phyloP scores from a whole-genome alignment of 2,888 invertebrate species.

The Campopleginae sp. region DNA sequence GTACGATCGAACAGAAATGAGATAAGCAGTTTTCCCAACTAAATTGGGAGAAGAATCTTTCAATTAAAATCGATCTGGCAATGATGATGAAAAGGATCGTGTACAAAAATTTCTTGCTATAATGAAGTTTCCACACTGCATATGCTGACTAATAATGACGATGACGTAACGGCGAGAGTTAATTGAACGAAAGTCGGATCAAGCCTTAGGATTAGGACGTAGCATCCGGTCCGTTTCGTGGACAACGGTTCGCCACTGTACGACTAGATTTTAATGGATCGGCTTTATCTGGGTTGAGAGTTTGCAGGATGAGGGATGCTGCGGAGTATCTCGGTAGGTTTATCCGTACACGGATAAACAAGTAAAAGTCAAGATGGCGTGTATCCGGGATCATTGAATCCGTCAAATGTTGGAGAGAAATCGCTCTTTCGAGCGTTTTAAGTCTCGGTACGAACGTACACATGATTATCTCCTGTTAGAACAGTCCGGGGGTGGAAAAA shows the following conservation, averaged over 20 bases:
- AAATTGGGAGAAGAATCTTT: not conserved
- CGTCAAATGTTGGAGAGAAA: not conserved
- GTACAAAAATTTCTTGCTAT: not conserved
- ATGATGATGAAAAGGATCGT: not conserved
- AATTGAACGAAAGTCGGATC: not conserved
- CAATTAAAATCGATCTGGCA: no score
- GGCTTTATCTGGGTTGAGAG: not conserved
- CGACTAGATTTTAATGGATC: constrained; percentile 16
- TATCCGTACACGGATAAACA: not conserved
- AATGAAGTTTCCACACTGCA: not conserved
- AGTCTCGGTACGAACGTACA: constrained; percentile 19
- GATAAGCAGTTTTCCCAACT: constrained; percentile 5
- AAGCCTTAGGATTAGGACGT: constrained; percentile 12
- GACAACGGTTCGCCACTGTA: constrained; percentile 16
- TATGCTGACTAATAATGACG: not conserved
- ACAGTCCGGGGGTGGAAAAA: constrained; percentile 74
- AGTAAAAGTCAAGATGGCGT: constrained; percentile 31
- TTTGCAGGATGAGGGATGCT: not conserved
- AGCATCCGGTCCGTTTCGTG: constrained; percentile 2
- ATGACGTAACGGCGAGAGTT: not conserved
- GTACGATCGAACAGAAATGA: not conserved
- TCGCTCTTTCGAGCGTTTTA: constrained; percentile 1
- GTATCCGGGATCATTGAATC: constrained; percentile 7
- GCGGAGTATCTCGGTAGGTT: not conserved
- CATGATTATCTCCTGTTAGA: constrained; percentile 33